These are phyloP conservation scores for Cacoxenus indagator DNA, from an alignment of 2,888 invertebrate genomes.

Conservation along the genomic window DNA sequence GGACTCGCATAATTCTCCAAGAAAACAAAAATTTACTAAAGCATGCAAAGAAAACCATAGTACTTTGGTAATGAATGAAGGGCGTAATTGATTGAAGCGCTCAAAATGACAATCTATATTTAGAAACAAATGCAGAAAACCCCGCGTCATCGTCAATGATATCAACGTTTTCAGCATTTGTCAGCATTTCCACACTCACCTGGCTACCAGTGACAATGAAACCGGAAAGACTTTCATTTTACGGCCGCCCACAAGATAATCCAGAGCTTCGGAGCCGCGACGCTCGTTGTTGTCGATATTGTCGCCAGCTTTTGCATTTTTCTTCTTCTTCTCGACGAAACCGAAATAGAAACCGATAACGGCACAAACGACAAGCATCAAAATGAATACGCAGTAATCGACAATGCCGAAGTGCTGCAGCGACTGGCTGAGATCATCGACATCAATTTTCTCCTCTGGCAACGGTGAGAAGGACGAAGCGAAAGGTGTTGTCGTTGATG, in stretches of 20 bases:
- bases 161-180: background rate
- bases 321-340: conserved; percentile 75
- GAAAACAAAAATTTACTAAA: too few species aligned
- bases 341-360: conserved; percentile 87
- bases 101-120: too few species aligned
- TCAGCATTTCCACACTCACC: conserved; percentile 72
- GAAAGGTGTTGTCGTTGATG: conserved; percentile 3
- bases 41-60: too few species aligned
- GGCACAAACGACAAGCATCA: conserved; percentile 84
- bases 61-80: too few species aligned
- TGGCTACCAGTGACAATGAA: conserved; percentile 87
- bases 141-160: background rate
- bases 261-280: conserved; percentile 72
- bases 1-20: too few species aligned
- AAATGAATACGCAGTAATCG: conserved; percentile 84
- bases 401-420: conserved; percentile 79
- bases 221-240: conserved; percentile 87
- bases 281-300: conserved; percentile 26
- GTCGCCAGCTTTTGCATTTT: background rate
- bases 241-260: conserved; percentile 85
- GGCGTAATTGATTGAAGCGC: too few species aligned
- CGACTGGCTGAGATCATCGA: conserved; percentile 69
- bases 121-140: too few species aligned
- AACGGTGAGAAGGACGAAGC: conserved; percentile 13
- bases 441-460: conserved; percentile 49